These are phyloP conservation scores for Machimus atricapillus DNA, from an alignment of 2,888 invertebrate genomes.

Conservation along the genomic window DNA sequence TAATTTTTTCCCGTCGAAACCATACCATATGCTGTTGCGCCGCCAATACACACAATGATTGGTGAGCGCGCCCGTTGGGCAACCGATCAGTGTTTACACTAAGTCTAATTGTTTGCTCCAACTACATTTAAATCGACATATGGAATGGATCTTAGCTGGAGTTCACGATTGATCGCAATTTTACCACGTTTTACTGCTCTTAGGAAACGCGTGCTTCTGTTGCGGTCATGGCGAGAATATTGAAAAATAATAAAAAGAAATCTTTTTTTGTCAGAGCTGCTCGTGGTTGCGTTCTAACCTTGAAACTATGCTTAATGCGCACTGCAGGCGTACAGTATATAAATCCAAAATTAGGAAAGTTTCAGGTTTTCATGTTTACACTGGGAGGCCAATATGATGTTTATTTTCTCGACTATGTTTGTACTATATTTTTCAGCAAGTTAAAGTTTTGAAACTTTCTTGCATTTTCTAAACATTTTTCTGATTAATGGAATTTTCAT, in stretches of 20 bases:
- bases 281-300: not conserved
- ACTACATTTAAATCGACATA: constrained; percentile 38
- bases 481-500: not conserved
- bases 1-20: not conserved
- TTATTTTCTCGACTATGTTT: constrained; percentile 13
- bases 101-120: constrained; percentile 32
- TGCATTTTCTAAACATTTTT: not conserved
- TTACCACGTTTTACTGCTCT: constrained; percentile 1
- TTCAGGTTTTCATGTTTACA: constrained; percentile 2
- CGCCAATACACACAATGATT: not conserved
- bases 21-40: constrained; percentile 1
- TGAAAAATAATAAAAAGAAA: not conserved
- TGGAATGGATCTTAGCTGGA: constrained; percentile 32
- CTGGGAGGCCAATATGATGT: not conserved
- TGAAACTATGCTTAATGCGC: not conserved
- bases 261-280: not conserved
- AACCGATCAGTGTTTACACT: constrained; percentile 24
- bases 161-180: constrained; percentile 19
- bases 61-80: not conserved
- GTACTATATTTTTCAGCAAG: constrained; percentile 27
- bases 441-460: not conserved
- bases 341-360: constrained; percentile 31
- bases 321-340: not conserved
- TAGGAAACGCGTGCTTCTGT: not conserved
- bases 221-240: not conserved